These are phyloP conservation scores for Empis stercorea DNA, from an alignment of 2,888 invertebrate genomes.

Conservation along the genomic window DNA sequence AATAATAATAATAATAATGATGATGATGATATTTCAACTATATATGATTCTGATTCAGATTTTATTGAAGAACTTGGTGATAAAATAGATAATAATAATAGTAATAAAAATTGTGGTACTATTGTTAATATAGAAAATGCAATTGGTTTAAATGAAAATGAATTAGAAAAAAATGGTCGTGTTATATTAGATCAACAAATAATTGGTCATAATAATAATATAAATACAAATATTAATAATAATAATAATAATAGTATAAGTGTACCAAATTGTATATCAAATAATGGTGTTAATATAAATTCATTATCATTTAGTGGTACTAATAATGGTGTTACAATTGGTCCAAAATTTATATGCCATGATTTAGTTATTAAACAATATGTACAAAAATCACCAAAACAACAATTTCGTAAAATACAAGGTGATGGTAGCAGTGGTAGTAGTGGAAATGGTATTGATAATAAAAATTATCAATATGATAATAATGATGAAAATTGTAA, in stretches of 20 bases:
- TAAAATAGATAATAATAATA: not conserved
- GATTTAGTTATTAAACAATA: not conserved
- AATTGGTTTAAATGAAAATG: too few species aligned
- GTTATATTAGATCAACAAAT: too few species aligned
- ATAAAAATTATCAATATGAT: not conserved
- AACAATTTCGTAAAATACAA: too few species aligned
- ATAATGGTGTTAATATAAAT: not conserved
- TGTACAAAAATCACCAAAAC: not conserved
- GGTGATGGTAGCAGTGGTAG: not conserved
- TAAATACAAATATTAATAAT: not conserved
- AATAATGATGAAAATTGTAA: not conserved
- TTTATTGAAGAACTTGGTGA: not conserved
- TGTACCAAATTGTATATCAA: not conserved
- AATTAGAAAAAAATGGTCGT: not conserved
- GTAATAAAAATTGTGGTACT: too few species aligned
- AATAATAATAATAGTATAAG: not conserved
- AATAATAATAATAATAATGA: too few species aligned
- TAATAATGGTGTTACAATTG: not conserved
- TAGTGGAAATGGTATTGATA: not conserved
- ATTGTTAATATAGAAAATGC: not conserved
- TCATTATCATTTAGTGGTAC: not conserved
- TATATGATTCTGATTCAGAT: not conserved
- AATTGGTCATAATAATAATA: not conserved
- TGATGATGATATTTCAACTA: too few species aligned
- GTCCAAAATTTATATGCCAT: not conserved